phyloP scores from a whole-genome alignment of 2,797 vertebrate species.

The Buphagus erythrorhynchus region DNA sequence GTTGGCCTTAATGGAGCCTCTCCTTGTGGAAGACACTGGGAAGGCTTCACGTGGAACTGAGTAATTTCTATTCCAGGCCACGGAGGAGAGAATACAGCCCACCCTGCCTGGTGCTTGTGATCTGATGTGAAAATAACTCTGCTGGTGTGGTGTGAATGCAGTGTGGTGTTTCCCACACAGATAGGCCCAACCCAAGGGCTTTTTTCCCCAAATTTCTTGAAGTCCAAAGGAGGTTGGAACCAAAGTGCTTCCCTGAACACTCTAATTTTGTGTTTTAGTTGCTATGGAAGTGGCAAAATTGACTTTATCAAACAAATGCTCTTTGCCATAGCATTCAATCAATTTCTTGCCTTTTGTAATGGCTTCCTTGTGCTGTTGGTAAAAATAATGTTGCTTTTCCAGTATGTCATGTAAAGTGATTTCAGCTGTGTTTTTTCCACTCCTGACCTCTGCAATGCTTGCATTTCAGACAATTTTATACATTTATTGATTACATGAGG shows the following conservation, averaged over 20 bases:
- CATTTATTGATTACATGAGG: slow-evolving; percentile 60
- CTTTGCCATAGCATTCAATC: slow-evolving; percentile 12
- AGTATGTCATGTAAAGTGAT: slow-evolving; percentile 41
- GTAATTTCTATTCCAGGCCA: not conserved
- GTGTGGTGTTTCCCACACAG: not conserved
- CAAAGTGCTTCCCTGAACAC: not conserved
- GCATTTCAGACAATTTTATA: slow-evolving; percentile 53
- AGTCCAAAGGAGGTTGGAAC: not conserved
- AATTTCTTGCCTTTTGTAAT: slow-evolving; percentile 38
- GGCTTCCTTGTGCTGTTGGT: not conserved
- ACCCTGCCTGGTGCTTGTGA: not conserved
- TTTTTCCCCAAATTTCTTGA: not conserved
- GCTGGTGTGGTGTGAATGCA: not conserved
- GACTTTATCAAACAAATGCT: not conserved
- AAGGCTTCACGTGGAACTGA: not conserved
- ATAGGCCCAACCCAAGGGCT: not conserved
- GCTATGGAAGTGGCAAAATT: slow-evolving; percentile 10
- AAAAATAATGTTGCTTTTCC: slow-evolving; percentile 61
- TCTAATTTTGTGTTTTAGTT: not conserved
- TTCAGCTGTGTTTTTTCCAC: slow-evolving; percentile 40
- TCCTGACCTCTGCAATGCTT: slow-evolving; percentile 38
- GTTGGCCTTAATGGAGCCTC: not conserved
- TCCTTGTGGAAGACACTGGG: not conserved
- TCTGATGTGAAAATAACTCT: not conserved
- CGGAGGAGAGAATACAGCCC: not conserved